Evolutionary conservation across 2,797 vertebrate genomes (phyloP).

Genomic region (Lepus townsendii): DNA sequence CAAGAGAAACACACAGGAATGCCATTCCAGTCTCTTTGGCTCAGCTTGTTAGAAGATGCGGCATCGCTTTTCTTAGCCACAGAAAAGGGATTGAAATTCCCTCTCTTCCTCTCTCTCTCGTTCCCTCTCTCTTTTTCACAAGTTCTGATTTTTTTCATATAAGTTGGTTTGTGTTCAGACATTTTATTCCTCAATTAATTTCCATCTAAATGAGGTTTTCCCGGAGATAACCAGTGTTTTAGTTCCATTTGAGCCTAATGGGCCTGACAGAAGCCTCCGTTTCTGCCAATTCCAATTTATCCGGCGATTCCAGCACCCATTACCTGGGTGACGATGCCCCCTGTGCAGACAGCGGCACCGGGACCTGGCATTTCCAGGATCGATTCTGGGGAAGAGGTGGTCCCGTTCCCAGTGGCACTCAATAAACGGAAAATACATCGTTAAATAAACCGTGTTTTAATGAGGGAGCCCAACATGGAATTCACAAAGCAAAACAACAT

Average conservation of each 20-base stretch:
- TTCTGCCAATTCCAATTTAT: conserved; percentile 68
- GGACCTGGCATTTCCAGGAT: neutral
- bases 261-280: conserved; percentile 69
- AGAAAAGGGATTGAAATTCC: conserved; percentile 46
- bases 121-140: conserved; percentile 10
- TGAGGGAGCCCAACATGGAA: conserved; percentile 81
- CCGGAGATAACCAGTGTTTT: conserved; percentile 68
- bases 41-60: neutral
- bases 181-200: conserved; percentile 76
- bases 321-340: conserved; percentile 44
- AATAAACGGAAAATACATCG: conserved; percentile 94
- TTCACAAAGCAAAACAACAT: conserved; percentile 91
- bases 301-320: conserved; percentile 17
- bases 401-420: conserved; percentile 74
- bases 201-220: conserved; percentile 82
- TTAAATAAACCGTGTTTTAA: conserved; percentile 84
- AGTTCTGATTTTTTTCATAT: conserved; percentile 73
- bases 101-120: neutral
- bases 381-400: neutral
- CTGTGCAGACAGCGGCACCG: neutral
- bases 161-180: conserved; percentile 69
- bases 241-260: conserved; percentile 75
- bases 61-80: neutral
- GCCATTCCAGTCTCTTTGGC: neutral
- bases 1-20: neutral